A percentile compares a stretch with the other conserved stretches of the same genome.
Conservation (phyloP, 1,140 invertebrate genomes). For the Drosophila baimaii region DNA sequence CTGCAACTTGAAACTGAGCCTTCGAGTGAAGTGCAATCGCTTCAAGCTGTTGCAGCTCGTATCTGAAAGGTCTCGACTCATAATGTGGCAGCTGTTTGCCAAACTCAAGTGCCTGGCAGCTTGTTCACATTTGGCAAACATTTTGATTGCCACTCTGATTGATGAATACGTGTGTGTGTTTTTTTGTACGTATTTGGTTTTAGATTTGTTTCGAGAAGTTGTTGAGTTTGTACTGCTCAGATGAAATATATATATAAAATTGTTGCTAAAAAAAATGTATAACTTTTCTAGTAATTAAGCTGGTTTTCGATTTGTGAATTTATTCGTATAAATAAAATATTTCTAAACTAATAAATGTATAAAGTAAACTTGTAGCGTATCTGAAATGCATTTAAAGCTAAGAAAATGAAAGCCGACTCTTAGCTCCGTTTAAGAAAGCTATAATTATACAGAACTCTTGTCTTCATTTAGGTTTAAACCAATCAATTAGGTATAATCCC, state of each 20-base stretch:
- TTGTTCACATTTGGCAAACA: slow-evolving; percentile 17
- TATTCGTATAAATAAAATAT: background rate
- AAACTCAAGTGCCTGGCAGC: slow-evolving; percentile 15
- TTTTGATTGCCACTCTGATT: slow-evolving; percentile 41
- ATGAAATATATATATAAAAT: background rate
- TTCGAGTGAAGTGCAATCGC: slow-evolving; percentile 66
- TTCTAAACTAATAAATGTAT: background rate
- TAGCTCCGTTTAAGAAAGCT: background rate
- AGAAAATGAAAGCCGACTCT: background rate
- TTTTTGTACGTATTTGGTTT: background rate
- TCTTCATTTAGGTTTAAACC: background rate
- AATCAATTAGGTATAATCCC: slow-evolving; percentile 26
- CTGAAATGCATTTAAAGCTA: too few relatives aligned
- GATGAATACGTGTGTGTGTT: slow-evolving; percentile 18
- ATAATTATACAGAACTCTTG: too few relatives aligned
- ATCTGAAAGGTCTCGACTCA: slow-evolving; percentile 49
- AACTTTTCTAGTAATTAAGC: background rate
- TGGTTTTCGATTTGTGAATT: background rate
- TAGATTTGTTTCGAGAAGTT: background rate
- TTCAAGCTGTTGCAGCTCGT: slow-evolving; percentile 66
- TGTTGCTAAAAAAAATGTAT: too few relatives aligned
- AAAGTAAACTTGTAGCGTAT: background rate
- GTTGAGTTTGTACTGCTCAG: background rate
- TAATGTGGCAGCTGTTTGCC: slow-evolving; percentile 57
- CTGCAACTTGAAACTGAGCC: slow-evolving; percentile 28